phyloP scores from a whole-genome alignment of 1,140 invertebrate species.

The Episyrphus balteatus region DNA sequence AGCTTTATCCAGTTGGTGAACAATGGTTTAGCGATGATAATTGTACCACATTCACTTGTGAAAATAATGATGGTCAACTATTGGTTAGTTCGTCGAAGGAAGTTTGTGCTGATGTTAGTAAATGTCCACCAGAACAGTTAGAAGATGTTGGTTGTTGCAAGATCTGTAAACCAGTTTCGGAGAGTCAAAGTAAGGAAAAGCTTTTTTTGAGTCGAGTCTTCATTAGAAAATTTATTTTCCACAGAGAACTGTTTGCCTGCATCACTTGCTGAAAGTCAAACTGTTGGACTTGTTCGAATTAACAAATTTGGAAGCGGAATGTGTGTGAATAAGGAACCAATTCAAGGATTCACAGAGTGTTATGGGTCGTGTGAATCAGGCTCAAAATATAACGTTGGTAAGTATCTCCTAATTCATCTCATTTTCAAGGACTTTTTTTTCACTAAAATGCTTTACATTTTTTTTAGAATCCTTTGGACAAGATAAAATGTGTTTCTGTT shows the following conservation, averaged over 20 bases:
- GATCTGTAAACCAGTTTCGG: slow-evolving; percentile 44
- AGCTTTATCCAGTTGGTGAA: slow-evolving; percentile 41
- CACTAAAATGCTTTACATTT: neutral
- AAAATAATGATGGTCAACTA: slow-evolving; percentile 26
- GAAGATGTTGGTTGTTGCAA: slow-evolving; percentile 52
- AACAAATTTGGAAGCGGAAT: slow-evolving; percentile 38
- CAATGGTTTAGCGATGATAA: slow-evolving; percentile 53
- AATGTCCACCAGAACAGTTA: slow-evolving; percentile 43
- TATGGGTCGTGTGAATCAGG: slow-evolving; percentile 52
- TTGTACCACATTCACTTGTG: slow-evolving; percentile 43
- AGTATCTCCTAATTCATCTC: slow-evolving; percentile 15
- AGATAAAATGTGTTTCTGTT: slow-evolving; percentile 32
- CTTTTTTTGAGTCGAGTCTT: neutral
- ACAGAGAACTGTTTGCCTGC: slow-evolving; percentile 45
- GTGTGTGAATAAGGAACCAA: slow-evolving; percentile 47
- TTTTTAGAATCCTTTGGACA: slow-evolving; percentile 17
- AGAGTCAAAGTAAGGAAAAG: slow-evolving; percentile 34
- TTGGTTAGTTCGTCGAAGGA: slow-evolving; percentile 42
- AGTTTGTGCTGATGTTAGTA: slow-evolving; percentile 48
- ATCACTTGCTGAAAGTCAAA: slow-evolving; percentile 40
- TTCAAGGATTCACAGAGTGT: slow-evolving; percentile 52
- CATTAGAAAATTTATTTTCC: slow-evolving; percentile 6
- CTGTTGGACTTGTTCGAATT: slow-evolving; percentile 44
- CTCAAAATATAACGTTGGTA: slow-evolving; percentile 50
- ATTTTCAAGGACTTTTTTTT: neutral